Conservation (phyloP, 30 jellyfish, hydroid and myxozoan species). For the Hydractinia symbiolongicarpus region DNA sequence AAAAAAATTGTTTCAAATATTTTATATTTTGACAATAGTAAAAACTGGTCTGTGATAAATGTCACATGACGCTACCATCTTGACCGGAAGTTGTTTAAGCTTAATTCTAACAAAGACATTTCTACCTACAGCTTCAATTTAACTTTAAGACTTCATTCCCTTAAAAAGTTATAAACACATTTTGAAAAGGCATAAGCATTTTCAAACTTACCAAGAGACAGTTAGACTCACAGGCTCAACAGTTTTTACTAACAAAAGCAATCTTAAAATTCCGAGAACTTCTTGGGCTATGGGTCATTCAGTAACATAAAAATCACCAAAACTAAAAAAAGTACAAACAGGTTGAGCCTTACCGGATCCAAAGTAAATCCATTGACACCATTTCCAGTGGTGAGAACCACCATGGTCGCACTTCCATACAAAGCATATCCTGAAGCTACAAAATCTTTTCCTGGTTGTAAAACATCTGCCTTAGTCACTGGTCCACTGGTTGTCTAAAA, state of each 20-base stretch:
- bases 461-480: conserved; percentile 54
- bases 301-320: background rate
- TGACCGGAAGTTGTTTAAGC: no score
- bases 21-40: no score
- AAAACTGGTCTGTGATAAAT: background rate
- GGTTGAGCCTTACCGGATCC: conserved; percentile 77
- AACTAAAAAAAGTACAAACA: background rate
- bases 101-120: no score
- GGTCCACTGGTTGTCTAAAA: conserved; percentile 61
- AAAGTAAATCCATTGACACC: conserved; percentile 95
- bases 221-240: no score
- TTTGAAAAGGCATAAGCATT: no score
- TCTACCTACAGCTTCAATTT: background rate
- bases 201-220: no score
- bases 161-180: background rate
- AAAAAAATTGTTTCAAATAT: background rate
- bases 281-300: background rate
- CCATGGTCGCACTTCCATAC: conserved; percentile 98
- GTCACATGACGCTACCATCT: no score
- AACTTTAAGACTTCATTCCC: background rate
- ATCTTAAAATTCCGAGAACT: no score
- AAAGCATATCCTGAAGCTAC: conserved; percentile 99
- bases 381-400: conserved; percentile 90
- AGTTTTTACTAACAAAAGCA: no score
- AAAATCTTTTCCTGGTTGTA: conserved; percentile 76